Percentiles rank a stretch among this genome's conserved stretches.
These are phyloP conservation scores for Tinamus guttatus DNA, from an alignment of 2,113 vertebrate species.

Conservation along the genomic window DNA sequence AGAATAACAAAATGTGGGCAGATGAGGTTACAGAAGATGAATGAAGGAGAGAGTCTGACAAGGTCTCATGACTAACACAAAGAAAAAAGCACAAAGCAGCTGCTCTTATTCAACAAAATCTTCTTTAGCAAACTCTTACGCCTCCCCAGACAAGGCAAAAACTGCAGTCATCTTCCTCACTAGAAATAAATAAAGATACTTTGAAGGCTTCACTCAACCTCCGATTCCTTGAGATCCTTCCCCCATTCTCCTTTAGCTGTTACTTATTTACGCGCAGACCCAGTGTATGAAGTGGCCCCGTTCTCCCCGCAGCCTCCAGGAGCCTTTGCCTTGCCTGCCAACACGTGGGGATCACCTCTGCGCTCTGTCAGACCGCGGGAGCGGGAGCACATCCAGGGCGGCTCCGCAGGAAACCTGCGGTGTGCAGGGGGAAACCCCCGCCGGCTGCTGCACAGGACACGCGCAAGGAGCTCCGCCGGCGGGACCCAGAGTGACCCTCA, in stretches of 20 bases:
- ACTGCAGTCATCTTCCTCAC: fast-evolving
- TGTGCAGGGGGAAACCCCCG: no score
- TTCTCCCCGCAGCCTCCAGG: fast-evolving
- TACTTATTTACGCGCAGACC: neutral
- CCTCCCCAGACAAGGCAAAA: neutral
- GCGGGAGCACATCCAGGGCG: neutral
- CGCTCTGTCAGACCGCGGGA: neutral
- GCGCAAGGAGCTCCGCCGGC: neutral
- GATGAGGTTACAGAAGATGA: neutral
- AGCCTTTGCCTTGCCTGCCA: neutral
- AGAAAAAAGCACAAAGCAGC: neutral
- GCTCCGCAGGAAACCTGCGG: neutral
- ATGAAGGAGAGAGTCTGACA: neutral
- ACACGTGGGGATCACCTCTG: neutral
- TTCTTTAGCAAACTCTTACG: neutral
- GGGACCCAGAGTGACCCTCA: neutral
- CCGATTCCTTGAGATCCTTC: neutral
- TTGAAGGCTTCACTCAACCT: neutral
- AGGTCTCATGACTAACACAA: neutral
- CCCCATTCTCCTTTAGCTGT: fast-evolving
- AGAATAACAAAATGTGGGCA: neutral
- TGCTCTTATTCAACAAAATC: neutral
- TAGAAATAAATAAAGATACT: neutral
- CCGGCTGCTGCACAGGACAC: neutral
- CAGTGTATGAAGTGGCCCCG: fast-evolving